A percentile compares a stretch with the other conserved stretches of the same genome.
Conservation (phyloP, 2,888 invertebrate species). For the Dicyrtomina minuta region DNA sequence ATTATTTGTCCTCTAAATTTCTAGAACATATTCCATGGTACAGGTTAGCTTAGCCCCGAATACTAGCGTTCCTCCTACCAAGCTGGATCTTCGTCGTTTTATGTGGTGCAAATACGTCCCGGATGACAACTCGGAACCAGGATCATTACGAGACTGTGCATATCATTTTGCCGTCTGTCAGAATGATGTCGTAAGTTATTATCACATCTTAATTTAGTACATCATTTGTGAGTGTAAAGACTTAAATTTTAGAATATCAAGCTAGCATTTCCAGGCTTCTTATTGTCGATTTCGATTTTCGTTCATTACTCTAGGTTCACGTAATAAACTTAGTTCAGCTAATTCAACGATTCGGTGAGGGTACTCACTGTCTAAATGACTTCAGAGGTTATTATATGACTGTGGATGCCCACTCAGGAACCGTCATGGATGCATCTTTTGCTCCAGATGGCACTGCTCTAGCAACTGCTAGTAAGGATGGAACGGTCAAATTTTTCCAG, state of each 20-base stretch:
- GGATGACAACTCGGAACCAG: conserved; percentile 60
- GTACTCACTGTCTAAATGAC: conserved; percentile 57
- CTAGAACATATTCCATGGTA: conserved; percentile 63
- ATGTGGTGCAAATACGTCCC: conserved; percentile 95
- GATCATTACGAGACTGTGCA: conserved; percentile 66
- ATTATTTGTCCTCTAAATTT: conserved; percentile 47
- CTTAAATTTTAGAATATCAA: conserved; percentile 4
- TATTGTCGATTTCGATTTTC: background rate
- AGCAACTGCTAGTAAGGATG: conserved; percentile 85
- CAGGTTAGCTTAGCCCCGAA: conserved; percentile 62
- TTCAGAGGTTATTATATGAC: conserved; percentile 61
- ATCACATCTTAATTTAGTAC: background rate
- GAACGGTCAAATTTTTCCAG: conserved; percentile 90
- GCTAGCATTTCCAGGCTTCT: background rate
- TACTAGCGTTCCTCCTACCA: conserved; percentile 12
- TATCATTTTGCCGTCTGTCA: conserved; percentile 79
- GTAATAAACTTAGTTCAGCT: conserved; percentile 62
- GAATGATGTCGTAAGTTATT: conserved; percentile 65
- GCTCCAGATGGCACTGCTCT: conserved; percentile 93
- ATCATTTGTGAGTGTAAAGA: background rate
- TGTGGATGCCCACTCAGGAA: conserved; percentile 64
- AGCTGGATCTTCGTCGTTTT: conserved; percentile 64
- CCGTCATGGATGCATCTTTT: conserved; percentile 81
- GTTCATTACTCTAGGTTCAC: conserved; percentile 59
- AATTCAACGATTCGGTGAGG: conserved; percentile 58